Evolutionary conservation across 2,888 invertebrate species (phyloP), one percentile per base, ranked within the genome.

Genomic region (Philopedon plagiatum): DNA sequence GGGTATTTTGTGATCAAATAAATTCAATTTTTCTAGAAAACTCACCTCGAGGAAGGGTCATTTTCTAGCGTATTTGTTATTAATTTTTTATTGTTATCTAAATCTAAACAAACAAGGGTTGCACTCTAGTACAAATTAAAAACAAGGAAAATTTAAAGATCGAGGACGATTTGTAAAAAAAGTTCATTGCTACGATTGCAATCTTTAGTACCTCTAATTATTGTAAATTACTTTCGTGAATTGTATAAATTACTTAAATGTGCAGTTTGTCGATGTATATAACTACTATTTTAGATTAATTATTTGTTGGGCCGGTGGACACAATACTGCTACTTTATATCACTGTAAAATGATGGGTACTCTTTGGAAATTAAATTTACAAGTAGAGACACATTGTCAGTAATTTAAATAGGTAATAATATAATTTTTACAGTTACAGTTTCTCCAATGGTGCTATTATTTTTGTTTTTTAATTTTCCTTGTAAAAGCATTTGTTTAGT

Each of bases 181-280:
- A 21, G 80, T 81, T 80, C 78, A 81, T 82, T 82, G 81, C 83
- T 83, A 81, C 83, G 80, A 83, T 83, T 84, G 83, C 83, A 83
- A 83, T 83, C 81, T 83, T 83, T 82, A 84, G 82, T 83, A 83
- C 81, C 81, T 84, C 81, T 82, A 76, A 80, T 78, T n/a, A n/a
- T n/a, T 83, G 82, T 83, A 83, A 82, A 83, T 83, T 83, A 80
- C 80, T 80, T 80, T 82, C 80, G 81, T 83, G 79, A 82, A 81
- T 61, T 83, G 83, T 82, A 82, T 83, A 78, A 82, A 78, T 80
- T 82, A 80, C 79, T 80, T 79, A 80, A 78, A 82, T 83, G 83
- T 84, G 84, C 84, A 84, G 83, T 83, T 83, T 83, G 81, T 83
- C 82, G 81, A 81, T 85, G 85, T 85, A 85, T 81, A 84, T 84